Base-by-base conservation (phyloP, 2,888 invertebrate genomes). In the Ectemnius continuus region DNA sequence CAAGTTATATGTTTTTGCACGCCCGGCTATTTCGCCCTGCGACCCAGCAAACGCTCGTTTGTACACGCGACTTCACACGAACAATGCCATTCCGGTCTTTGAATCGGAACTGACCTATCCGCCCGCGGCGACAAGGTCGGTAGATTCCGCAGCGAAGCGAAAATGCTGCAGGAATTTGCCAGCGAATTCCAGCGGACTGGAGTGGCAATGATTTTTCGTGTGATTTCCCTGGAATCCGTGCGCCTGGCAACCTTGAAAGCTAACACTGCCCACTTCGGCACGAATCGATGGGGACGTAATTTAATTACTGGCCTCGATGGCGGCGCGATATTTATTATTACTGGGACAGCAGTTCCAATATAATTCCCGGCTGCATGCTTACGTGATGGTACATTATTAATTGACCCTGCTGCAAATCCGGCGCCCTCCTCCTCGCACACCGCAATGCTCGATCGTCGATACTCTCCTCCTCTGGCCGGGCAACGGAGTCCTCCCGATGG, bases 341-440 rank as follows among this genome's bases (percentile, higher is more conserved):
- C 36, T 48, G 14, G 58, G 36, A 18, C 46, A 48, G 23, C 59
- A 46, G 14, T 61, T 71, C 58, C 64, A 58, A 69, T 74, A 84
- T 80, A 84, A 84, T 84, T 81, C 69, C 59, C 71, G 36, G 62
- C 71, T 62, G 62, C 72, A 67, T 61, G 75, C 64, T 73, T 79
- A 67, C 56, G 68, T 66, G 64, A 52, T 67, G 65, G 70, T 76
- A 78, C 78, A 80, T 83, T 84, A 82, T 78, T 69, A 80, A 83
- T 78, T 84, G 74, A 82, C 63, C 71, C 76, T 56, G 71, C 76
- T 78, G 76, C 66, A 78, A 83, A 82, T 84, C 70, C 77, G 58
- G 52, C 61, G 60, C 57, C 67, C 60, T 28, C 73, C 70, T 57
- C 23, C 16, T 36, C 18, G 61, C 47, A 26, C 23, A 26, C 28